Conservation (phyloP, 2,113 vertebrate genomes). For the Oncorhynchus nerka region DNA sequence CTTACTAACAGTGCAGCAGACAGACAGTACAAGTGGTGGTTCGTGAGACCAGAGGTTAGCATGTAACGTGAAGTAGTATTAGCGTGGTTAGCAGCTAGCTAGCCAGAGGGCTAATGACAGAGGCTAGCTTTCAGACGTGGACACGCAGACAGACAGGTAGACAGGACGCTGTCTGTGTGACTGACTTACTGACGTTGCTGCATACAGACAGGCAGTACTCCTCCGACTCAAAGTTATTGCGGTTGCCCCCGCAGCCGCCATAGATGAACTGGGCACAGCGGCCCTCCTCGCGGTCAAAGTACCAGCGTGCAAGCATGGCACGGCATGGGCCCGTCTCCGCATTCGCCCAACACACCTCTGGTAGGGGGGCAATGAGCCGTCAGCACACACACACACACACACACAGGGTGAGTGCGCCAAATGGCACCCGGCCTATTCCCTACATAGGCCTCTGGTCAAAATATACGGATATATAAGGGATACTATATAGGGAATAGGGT, state of each 20-base stretch:
- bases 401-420: background rate
- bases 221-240: constrained; percentile 99
- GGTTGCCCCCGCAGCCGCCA: constrained; percentile 97
- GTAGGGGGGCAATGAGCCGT: constrained; percentile 64
- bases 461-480: too few species aligned
- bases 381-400: constrained; percentile 32
- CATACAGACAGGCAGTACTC: constrained; percentile 98
- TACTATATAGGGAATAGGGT: too few species aligned
- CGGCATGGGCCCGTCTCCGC: constrained; percentile 95
- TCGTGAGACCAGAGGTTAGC: background rate
- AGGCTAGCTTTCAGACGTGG: background rate
- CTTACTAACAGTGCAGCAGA: background rate
- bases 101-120: background rate
- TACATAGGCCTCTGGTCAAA: too few species aligned
- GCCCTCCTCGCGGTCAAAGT: constrained; percentile 90
- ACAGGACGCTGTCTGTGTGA: constrained; percentile 50
- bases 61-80: background rate
- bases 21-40: constrained; percentile 16
- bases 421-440: too few species aligned
- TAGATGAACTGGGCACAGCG: constrained; percentile 95
- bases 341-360: constrained; percentile 97
- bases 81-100: background rate
- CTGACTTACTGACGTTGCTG: constrained; percentile 98
- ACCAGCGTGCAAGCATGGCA: constrained; percentile 97
- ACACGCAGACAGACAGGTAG: background rate